Conservation (phyloP, 2,888 invertebrate species). For the Dryococelus australis region DNA sequence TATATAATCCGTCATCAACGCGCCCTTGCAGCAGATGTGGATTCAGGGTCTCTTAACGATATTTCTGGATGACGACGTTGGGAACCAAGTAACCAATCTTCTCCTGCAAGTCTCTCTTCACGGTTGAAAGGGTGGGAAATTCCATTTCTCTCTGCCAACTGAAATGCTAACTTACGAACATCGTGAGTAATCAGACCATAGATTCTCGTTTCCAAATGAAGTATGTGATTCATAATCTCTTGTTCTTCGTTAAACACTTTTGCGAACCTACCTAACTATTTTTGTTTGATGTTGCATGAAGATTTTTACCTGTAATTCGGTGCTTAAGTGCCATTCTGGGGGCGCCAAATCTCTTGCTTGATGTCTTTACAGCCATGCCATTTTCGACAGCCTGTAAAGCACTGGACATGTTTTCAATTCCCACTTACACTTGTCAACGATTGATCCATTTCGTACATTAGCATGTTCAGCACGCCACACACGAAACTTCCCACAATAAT, state of each 20-base stretch:
- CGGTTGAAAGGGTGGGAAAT: neutral
- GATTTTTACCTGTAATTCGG: neutral
- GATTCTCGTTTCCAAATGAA: neutral
- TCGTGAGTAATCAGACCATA: neutral
- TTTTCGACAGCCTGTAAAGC: neutral
- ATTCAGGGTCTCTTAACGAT: neutral
- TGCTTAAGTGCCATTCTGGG: neutral
- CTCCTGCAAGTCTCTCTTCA: neutral
- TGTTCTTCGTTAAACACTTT: neutral
- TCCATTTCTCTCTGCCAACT: neutral
- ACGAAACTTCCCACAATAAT: neutral
- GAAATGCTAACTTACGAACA: neutral
- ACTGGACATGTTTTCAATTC: neutral
- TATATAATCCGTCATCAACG: neutral
- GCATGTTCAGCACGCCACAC: neutral
- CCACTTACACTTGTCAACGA: neutral
- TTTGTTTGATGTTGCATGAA: neutral
- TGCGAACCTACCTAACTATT: neutral
- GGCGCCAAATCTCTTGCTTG: neutral
- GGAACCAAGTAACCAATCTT: conserved; percentile 3
- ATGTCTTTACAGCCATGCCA: neutral
- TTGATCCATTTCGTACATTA: neutral
- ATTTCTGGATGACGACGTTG: neutral
- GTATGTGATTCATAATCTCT: neutral
- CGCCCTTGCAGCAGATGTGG: neutral